These are phyloP conservation scores for Pachyramphus minor DNA, from an alignment of 2,113 vertebrate genomes.

Conservation along the genomic window DNA sequence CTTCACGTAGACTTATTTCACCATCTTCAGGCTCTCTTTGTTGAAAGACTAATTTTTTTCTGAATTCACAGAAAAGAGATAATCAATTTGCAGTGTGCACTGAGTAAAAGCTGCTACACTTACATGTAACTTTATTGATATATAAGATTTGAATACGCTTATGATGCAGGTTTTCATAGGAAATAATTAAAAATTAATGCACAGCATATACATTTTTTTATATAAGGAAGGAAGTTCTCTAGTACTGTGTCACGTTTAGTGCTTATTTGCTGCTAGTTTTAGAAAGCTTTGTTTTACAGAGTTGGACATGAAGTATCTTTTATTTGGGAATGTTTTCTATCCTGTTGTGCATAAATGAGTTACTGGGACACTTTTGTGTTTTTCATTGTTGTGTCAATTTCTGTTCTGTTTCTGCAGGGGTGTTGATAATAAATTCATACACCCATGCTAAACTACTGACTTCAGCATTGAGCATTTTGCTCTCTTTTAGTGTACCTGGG, in stretches of 20 bases:
- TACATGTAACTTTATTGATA: background rate
- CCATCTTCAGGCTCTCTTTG: slow-evolving; percentile 33
- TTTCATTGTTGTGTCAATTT: background rate
- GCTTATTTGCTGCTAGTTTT: background rate
- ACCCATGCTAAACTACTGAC: background rate
- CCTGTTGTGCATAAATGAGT: background rate
- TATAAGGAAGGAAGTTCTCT: background rate
- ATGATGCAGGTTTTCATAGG: background rate
- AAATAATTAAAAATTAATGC: background rate
- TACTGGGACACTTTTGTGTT: background rate
- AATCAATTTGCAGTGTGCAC: background rate
- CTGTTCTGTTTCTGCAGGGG: background rate
- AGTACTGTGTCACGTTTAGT: background rate
- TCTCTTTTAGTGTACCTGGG: background rate
- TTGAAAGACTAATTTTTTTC: slow-evolving; percentile 46
- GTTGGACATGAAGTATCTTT: background rate
- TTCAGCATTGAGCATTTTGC: background rate
- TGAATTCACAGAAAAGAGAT: background rate
- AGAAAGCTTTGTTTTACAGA: background rate
- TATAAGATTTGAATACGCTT: background rate
- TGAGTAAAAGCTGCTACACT: background rate
- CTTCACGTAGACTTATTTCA: slow-evolving; percentile 52
- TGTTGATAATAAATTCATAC: background rate
- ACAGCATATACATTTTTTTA: background rate
- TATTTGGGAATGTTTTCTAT: background rate